Evolutionary conservation across 2,113 vertebrate genomes (phyloP), one percentile per base, ranked within the genome.

Genomic region (Austrofundulus limnaeus): DNA sequence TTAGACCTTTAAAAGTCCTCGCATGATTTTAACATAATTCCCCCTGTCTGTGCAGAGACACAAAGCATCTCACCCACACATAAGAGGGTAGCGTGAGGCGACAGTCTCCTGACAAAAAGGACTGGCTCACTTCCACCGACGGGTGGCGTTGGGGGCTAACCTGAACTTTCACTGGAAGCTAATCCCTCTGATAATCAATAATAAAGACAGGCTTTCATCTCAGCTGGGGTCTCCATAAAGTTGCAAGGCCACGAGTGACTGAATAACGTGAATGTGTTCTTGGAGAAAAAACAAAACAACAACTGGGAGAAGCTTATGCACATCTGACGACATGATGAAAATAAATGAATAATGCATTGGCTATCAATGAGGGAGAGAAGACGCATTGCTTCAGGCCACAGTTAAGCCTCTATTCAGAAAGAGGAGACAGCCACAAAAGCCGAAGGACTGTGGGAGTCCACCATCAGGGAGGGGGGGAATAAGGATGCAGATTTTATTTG

Each of bases 261-360:
- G 80, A 85, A 87, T 61, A 70, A 60, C 24, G 11, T 34, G 57
- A 80, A 61, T 61, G 51, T 53, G 45, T 63, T 86, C 28, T 1
- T 25, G 19, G 39, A 68, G 64, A 54, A 62, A 50, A 81, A 63
- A 63, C 2, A 34, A 34, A 68, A 73, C 78, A 85, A 87, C 80
- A 88, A 85, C 73, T 60, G 79, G 70, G 72, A 49, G 77, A 81
- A 75, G 85, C 83, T 88, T 83, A 87, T 87, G 86, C 84, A 85
- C 87, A 80, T 90, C 87, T 90, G 87, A 91, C 85, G 84, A 90
- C 87, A 85, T 89, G 85, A 91, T 89, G 87, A 88, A 90, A 88
- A 91, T 88, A 86, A 89, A 91, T 92, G 90, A 92, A 92, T 92
- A 85, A 92, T 92, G 90, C 89, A 92, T 89, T 85, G 82, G 82